phyloP scores from a whole-genome alignment of 2,113 vertebrate genomes.

The Baryphthengus martii region DNA sequence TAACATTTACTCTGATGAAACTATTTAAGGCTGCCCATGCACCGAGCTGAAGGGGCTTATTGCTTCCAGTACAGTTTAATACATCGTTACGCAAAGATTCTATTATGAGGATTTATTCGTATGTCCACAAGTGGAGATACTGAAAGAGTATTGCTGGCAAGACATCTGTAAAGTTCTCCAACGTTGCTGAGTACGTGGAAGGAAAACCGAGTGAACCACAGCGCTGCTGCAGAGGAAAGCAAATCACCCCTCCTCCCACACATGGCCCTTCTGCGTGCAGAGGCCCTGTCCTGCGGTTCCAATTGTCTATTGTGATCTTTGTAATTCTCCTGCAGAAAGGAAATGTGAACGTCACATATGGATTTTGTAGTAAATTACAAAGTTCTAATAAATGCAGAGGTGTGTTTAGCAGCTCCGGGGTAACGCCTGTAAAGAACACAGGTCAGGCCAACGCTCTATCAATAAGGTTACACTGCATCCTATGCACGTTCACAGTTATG shows the following conservation, averaged over 20 bases:
- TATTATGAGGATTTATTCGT: neutral
- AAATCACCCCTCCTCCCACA: neutral
- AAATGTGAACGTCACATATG: neutral
- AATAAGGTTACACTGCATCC: neutral
- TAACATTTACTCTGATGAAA: neutral
- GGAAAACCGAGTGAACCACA: neutral
- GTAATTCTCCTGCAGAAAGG: neutral
- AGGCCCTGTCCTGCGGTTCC: neutral
- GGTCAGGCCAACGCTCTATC: neutral
- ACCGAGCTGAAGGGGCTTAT: neutral
- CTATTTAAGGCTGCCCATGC: neutral
- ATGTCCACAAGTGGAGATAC: neutral
- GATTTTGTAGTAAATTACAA: neutral
- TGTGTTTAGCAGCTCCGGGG: neutral
- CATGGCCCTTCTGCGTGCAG: accelerated
- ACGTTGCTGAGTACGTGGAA: neutral
- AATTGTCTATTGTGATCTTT: neutral
- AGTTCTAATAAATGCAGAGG: neutral
- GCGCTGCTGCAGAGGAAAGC: neutral
- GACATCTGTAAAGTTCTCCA: neutral
- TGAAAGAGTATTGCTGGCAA: neutral
- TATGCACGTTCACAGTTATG: neutral
- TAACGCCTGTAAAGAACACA: neutral
- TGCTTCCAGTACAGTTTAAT: neutral
- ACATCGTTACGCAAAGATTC: neutral